phyloP scores from a whole-genome alignment of 2,113 vertebrate genomes.

The Corydoras maculifer region DNA sequence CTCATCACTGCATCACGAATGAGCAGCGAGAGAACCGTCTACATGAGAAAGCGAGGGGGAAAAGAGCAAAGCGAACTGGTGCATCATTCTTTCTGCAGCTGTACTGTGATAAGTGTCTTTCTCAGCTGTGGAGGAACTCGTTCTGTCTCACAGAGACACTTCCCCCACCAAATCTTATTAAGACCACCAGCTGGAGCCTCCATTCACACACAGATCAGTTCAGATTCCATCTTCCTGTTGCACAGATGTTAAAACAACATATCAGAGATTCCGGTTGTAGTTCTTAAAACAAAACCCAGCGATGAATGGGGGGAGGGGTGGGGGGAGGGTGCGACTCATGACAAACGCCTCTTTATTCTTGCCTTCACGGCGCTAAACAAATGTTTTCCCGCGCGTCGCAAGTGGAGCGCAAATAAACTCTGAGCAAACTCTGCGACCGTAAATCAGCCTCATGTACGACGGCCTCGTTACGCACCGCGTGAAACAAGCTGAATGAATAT shows the following conservation, averaged over 20 bases:
- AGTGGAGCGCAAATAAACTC: conserved; percentile 14
- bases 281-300: conserved; percentile 33
- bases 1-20: conserved; percentile 26
- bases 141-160: conserved; percentile 14
- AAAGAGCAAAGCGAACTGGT: conserved; percentile 2
- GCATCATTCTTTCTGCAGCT: conserved; percentile 41
- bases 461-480: conserved; percentile 7
- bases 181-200: conserved; percentile 51
- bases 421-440: background rate
- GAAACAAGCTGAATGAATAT: background rate
- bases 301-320: background rate
- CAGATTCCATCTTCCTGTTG: conserved; percentile 51
- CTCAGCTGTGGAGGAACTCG: conserved; percentile 34
- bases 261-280: conserved; percentile 36
- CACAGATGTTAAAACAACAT: conserved; percentile 56
- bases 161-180: conserved; percentile 37
- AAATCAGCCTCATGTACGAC: conserved; percentile 12
- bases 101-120: conserved; percentile 37
- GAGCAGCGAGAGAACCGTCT: conserved; percentile 20
- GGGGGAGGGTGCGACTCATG: background rate
- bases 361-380: conserved; percentile 26
- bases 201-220: conserved; percentile 42
- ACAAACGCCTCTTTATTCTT: conserved; percentile 40
- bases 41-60: conserved; percentile 10
- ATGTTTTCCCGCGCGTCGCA: conserved; percentile 27